Percentiles rank a stretch among this genome's conserved stretches.
phyloP scores from a whole-genome alignment of 2,113 vertebrate species.

The Choloepus hoffmanni region DNA sequence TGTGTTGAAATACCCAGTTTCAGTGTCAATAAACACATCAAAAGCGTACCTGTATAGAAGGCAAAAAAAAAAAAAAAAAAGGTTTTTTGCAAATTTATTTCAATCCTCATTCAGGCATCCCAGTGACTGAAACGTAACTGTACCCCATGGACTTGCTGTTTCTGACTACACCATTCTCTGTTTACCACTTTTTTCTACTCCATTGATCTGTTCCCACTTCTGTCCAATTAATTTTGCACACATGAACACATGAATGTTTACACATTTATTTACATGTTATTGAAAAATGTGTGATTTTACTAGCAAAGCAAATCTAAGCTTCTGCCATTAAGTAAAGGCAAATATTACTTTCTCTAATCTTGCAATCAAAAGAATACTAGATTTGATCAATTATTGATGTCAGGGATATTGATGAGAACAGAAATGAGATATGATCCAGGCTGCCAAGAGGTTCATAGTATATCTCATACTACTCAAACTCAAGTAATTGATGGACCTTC shows the following conservation, averaged over 20 bases:
- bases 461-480: not conserved
- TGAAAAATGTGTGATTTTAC: not conserved
- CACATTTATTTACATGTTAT: not conserved
- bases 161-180: not conserved
- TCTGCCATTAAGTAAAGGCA: not conserved
- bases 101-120: not conserved
- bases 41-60: not conserved
- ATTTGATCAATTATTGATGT: not conserved
- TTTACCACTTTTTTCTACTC: not conserved
- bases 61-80: not conserved
- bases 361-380: not conserved
- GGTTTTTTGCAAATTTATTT: constrained; percentile 18
- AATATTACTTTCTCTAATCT: not conserved
- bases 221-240: not conserved
- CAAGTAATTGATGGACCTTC: constrained; percentile 12
- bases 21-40: constrained; percentile 18
- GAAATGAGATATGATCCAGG: not conserved
- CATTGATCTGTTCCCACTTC: not conserved
- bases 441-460: not conserved
- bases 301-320: not conserved
- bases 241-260: not conserved
- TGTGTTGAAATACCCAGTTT: constrained; percentile 18
- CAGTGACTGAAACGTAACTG: not conserved
- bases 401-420: not conserved
- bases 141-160: not conserved